Percentiles rank a stretch among this genome's conserved stretches.
phyloP scores from a whole-genome alignment of 2,113 vertebrate species.

The Hydrochoerus hydrochaeris region DNA sequence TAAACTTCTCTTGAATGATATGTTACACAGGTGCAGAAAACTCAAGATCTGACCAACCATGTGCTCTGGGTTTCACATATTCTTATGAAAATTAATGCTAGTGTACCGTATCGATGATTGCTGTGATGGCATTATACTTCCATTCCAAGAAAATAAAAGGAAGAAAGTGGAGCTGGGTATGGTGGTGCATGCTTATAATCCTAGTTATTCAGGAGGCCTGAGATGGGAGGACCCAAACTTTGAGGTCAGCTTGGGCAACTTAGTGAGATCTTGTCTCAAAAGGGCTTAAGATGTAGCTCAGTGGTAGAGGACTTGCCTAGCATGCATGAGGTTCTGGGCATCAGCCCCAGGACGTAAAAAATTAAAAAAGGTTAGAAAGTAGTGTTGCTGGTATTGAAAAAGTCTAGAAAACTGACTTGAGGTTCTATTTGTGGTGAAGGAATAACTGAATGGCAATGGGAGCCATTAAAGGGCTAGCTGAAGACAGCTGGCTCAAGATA shows the following conservation, averaged over 20 bases:
- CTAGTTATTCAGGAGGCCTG: not conserved
- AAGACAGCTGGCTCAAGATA: not conserved
- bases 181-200: not conserved
- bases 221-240: not conserved
- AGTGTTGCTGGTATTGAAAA: not conserved
- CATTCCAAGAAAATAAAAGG: conserved; percentile 26
- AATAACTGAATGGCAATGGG: not conserved
- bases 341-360: not conserved
- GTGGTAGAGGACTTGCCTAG: not conserved
- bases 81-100: not conserved
- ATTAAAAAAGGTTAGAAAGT: not conserved
- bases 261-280: not conserved
- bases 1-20: not conserved
- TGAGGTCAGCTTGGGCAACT: not conserved
- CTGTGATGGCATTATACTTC: not conserved
- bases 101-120: not conserved
- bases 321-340: not conserved
- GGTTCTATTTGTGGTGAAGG: not conserved
- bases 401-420: not conserved
- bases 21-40: not conserved
- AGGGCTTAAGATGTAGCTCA: not conserved
- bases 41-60: not conserved
- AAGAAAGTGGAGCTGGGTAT: not conserved
- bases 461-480: not conserved
- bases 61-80: not conserved